Conservation (phyloP, 2,797 vertebrate species). For the Anguilla obscura region DNA sequence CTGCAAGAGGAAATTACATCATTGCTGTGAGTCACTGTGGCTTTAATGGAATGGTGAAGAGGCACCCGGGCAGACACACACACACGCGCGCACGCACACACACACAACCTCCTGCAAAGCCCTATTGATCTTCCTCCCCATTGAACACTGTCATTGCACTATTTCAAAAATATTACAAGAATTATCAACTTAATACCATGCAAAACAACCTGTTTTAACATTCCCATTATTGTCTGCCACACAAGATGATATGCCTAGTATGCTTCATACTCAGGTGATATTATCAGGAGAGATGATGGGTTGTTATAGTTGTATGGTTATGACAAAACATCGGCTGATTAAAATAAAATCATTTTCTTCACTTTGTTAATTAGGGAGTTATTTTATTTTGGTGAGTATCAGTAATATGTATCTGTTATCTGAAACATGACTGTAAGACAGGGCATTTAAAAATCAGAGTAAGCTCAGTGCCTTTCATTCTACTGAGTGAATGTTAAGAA, state of each 20-base stretch:
- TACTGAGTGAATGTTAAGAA: background rate
- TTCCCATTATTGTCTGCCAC: background rate
- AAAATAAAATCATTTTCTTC: background rate
- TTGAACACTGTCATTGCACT: background rate
- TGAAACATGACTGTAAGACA: no score
- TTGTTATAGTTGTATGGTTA: background rate
- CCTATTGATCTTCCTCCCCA: background rate
- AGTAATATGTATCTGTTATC: no score
- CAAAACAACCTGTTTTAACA: background rate
- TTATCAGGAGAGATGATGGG: background rate
- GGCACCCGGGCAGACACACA: background rate
- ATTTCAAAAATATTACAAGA: background rate
- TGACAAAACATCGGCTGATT: background rate
- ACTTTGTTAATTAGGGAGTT: no score
- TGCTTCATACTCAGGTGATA: background rate
- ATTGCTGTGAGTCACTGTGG: background rate
- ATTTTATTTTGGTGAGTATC: no score
- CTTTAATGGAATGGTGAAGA: background rate
- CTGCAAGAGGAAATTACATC: background rate
- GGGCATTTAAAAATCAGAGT: background rate
- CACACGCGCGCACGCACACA: background rate
- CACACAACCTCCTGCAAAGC: background rate
- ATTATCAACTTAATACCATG: background rate
- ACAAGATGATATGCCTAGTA: background rate
- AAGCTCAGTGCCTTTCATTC: background rate